phyloP scores from a whole-genome alignment of 2,113 vertebrate species.

The Tringa solitaria region DNA sequence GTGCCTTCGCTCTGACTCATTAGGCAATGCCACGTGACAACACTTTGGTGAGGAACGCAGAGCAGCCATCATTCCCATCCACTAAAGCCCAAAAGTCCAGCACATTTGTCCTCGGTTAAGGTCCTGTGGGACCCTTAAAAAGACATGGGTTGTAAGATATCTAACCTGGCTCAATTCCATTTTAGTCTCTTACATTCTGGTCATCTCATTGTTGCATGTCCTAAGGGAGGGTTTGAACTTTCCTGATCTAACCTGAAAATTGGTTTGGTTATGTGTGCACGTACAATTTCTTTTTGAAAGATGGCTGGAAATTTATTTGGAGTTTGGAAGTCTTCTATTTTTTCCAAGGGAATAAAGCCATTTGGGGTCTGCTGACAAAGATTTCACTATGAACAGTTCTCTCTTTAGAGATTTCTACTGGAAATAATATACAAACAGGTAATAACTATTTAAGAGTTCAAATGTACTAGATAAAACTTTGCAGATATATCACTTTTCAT shows the following conservation, averaged over 20 bases:
- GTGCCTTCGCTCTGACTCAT: not conserved
- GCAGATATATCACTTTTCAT: not conserved
- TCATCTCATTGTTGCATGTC: not conserved
- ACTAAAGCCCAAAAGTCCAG: not conserved
- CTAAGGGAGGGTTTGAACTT: not conserved
- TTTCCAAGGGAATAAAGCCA: not conserved
- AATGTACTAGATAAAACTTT: not conserved
- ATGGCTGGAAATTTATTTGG: not conserved
- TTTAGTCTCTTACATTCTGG: not conserved
- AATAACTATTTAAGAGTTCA: not conserved
- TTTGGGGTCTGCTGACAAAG: not conserved
- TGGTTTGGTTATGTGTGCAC: not conserved
- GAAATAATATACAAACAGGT: not conserved
- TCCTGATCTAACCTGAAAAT: not conserved
- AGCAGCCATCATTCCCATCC: accelerated
- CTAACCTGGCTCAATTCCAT: not conserved
- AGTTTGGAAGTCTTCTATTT: not conserved
- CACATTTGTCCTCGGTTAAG: not conserved
- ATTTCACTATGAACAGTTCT: not conserved
- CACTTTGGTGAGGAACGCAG: not conserved
- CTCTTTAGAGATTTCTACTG: not conserved
- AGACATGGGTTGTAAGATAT: not conserved
- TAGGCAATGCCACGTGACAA: accelerated
- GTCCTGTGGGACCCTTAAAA: not conserved
- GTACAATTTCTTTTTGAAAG: not conserved